Percentiles rank a stretch among this genome's conserved stretches.
Conservation (phyloP, 2,113 vertebrate species). For the Phalacrocorax pelagicus region DNA sequence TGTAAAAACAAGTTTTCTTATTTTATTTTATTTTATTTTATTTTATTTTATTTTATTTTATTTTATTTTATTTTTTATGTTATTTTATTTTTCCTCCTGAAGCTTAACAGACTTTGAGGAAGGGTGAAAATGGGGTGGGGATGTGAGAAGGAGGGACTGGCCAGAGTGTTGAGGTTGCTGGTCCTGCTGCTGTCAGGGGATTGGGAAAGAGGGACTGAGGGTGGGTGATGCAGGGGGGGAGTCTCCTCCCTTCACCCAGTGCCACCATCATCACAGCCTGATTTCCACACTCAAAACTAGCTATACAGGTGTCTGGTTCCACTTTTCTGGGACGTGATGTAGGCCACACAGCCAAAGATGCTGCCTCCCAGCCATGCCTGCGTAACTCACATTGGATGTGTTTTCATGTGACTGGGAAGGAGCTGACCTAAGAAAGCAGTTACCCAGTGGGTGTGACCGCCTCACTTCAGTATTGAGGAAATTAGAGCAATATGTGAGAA, state of each 20-base stretch:
- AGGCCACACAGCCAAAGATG: not conserved
- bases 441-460: not conserved
- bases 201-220: not conserved
- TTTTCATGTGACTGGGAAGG: not conserved
- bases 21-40: not conserved
- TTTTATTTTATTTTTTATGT: too few relatives aligned
- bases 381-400: not conserved
- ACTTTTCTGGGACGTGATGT: not conserved
- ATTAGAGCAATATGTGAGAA: not conserved
- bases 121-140: not conserved
- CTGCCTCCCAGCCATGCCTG: not conserved
- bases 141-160: not conserved
- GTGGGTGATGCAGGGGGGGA: not conserved
- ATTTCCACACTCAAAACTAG: not conserved
- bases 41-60: not conserved
- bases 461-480: not conserved
- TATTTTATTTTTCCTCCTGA: not conserved
- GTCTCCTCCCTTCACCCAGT: not conserved
- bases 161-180: not conserved
- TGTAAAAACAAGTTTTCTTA: not conserved
- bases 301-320: not conserved
- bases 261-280: not conserved
- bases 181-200: accelerated
- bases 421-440: not conserved
- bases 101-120: not conserved